Conservation (phyloP, 2,888 invertebrate species). For the Epinotia nisella region DNA sequence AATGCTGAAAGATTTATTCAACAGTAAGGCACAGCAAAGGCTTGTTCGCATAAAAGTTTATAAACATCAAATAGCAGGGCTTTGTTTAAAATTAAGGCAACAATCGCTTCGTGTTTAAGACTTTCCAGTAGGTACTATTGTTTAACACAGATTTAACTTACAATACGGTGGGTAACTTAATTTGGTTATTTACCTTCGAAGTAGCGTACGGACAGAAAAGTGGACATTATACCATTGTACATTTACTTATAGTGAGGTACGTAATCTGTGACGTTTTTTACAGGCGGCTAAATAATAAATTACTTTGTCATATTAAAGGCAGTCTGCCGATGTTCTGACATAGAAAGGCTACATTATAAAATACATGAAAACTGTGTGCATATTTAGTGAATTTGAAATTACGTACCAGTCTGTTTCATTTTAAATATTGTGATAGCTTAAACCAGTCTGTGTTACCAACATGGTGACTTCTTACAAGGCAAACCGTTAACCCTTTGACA, state of each 20-base stretch:
- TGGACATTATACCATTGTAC: slow-evolving; percentile 3
- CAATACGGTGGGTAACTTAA: slow-evolving; percentile 36
- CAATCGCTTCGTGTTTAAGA: slow-evolving; percentile 7
- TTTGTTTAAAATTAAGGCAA: background rate
- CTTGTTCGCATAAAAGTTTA: slow-evolving; percentile 13
- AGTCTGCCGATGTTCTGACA: slow-evolving; percentile 15
- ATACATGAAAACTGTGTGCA: background rate
- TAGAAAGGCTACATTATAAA: background rate
- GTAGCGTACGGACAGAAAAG: background rate
- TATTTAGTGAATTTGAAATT: background rate
- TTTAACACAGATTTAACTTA: slow-evolving; percentile 15
- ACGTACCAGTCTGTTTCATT: background rate
- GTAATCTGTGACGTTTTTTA: slow-evolving; percentile 26
- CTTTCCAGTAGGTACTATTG: slow-evolving; percentile 28
- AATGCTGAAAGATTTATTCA: background rate
- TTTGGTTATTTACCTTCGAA: slow-evolving; percentile 22
- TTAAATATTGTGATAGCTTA: background rate
- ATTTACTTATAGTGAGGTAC: slow-evolving; percentile 16
- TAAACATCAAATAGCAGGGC: slow-evolving; percentile 7
- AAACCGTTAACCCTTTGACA: no score
- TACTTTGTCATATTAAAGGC: slow-evolving; percentile 15
- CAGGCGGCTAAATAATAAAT: slow-evolving; percentile 16
- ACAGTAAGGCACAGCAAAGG: slow-evolving; percentile 27
- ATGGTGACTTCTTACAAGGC: background rate
- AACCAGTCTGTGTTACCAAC: no score